Conservation (phyloP, 1,140 invertebrate genomes). For the Rhopalosiphum padi region DNA sequence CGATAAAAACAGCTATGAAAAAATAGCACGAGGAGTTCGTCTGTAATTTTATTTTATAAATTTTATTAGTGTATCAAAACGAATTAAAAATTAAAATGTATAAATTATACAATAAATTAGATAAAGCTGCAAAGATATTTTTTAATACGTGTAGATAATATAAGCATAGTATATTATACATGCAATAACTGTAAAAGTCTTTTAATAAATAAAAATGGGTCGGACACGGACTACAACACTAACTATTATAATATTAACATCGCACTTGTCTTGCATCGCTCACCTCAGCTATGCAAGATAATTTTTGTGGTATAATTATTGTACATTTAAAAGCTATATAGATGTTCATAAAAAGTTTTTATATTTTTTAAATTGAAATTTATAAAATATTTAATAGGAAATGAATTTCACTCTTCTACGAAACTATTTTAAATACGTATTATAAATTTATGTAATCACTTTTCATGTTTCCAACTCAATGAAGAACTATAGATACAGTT, state of each 20-base stretch:
- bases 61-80: not conserved
- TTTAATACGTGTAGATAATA: not conserved
- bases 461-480: no score
- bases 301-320: not conserved
- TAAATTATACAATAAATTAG: not conserved
- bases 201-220: not conserved
- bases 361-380: no score
- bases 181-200: not conserved
- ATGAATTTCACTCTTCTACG: no score
- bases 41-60: constrained; percentile 60
- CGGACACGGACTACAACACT: not conserved
- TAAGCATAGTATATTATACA: not conserved
- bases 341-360: no score
- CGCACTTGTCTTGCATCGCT: not conserved
- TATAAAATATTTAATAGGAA: no score
- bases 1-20: constrained; percentile 61
- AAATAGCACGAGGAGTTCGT: constrained; percentile 65
- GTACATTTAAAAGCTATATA: not conserved
- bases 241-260: not conserved
- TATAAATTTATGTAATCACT: no score
- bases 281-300: not conserved
- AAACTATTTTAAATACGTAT: no score
- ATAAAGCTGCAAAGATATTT: not conserved
- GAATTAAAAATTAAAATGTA: not conserved
- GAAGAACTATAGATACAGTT: no score